These are phyloP conservation scores for Thyatira batis DNA, from an alignment of 2,888 invertebrate species.

Conservation along the genomic window DNA sequence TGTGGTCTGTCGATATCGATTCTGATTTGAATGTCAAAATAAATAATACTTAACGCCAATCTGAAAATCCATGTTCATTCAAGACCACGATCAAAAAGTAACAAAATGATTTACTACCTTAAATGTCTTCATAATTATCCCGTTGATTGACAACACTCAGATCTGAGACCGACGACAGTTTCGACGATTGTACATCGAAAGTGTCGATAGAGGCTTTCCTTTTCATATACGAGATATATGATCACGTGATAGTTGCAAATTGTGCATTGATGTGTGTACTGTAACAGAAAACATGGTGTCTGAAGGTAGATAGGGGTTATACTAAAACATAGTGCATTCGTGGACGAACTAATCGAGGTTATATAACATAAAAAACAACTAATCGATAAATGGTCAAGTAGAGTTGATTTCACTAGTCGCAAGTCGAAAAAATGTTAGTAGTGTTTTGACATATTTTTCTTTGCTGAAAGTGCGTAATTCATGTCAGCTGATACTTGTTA, in stretches of 20 bases:
- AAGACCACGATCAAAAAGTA: too few relatives aligned
- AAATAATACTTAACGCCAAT: not conserved
- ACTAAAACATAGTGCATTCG: slow-evolving; percentile 78
- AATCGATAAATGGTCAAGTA: slow-evolving; percentile 80
- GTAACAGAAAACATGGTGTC: slow-evolving; percentile 59
- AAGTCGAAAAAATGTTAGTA: slow-evolving; percentile 81
- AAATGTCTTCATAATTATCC: not conserved
- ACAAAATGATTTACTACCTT: too few relatives aligned
- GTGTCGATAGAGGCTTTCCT: slow-evolving; percentile 51
- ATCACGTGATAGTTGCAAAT: slow-evolving; percentile 49
- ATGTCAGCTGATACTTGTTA: slow-evolving; percentile 79
- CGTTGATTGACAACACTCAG: slow-evolving; percentile 12
- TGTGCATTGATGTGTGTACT: slow-evolving; percentile 37
- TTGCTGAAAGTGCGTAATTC: slow-evolving; percentile 84
- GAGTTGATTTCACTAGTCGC: slow-evolving; percentile 84
- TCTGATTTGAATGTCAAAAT: not conserved
- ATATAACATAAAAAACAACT: slow-evolving; percentile 68
- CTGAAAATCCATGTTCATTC: too few relatives aligned
- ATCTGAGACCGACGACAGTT: slow-evolving; percentile 30
- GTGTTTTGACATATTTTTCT: slow-evolving; percentile 84
- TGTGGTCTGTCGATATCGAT: slow-evolving; percentile 13
- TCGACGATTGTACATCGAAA: slow-evolving; percentile 38
- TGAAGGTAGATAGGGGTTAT: slow-evolving; percentile 68
- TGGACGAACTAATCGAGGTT: slow-evolving; percentile 75
- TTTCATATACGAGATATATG: slow-evolving; percentile 72